Evolutionary conservation across 2,797 vertebrate species (phyloP), one percentile per base, ranked within the genome.

Genomic region (Bufotes viridis): DNA sequence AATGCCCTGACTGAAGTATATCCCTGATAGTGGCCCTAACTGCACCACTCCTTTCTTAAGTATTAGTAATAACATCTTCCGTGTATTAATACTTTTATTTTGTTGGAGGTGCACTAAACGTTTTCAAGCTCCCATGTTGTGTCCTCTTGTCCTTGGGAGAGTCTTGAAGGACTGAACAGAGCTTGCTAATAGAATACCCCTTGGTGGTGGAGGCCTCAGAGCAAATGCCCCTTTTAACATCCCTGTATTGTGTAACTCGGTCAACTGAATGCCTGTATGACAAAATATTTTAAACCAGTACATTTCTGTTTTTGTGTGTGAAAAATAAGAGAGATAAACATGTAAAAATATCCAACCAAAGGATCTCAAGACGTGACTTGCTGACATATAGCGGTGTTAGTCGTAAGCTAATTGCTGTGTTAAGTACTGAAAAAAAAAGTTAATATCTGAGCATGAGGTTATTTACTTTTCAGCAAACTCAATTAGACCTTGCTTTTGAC

Each of bases 391-490:
- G 84, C 53, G 17, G 80, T 53, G 51, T 83, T 58, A 82, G 69
- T 78, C 75, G 7, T 75, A 58, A 78, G 26, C 13, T 87, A 87
- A 83, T 83, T 83, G 70, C 26, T 42, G 14, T 78, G 14, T n/a
- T 22, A 29, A 60, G 70, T 63, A 42, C 80, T 76, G 61, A 75
- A 81, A 81, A 29, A 29, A 61, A 78, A 13, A 22, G 42, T 26
- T 87, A 42, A 53, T 81, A 87, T 81, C 49, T 81, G 49, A 61
- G 65, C 22, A 75, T 20, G 75, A 24, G 55, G 58, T 55, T 69
- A 29, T 81, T 82, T 82, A 53, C 61, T 87, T 82, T 82, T 74
- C 34, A 75, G 10, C 75, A 55, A 82, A 82, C 74, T 75, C 42
- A 76, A 29, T 75, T 81, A 81, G 55, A 63, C 69, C 49, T 65